Evolutionary conservation across 2,113 vertebrate species (phyloP).

Genomic region (Pseudopipra pipra): DNA sequence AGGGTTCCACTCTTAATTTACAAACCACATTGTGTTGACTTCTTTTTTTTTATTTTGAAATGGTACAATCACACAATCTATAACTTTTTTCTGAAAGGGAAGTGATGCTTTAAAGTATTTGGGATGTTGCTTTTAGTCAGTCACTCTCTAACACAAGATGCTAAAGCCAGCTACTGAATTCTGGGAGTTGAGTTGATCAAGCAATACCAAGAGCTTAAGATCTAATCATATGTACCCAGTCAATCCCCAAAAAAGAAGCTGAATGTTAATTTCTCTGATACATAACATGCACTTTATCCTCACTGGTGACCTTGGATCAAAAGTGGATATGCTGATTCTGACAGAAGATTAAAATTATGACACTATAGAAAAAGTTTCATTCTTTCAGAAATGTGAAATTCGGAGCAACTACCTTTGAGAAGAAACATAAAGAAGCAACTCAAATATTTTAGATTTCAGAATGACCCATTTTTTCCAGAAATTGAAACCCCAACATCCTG

Average conservation of each 20-base stretch:
- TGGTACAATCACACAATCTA: fast-evolving
- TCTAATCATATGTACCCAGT: neutral
- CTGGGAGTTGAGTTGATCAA: neutral
- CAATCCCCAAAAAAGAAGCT: neutral
- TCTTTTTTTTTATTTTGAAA: neutral
- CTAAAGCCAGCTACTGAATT: neutral
- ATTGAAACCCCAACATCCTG: neutral
- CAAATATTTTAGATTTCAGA: neutral
- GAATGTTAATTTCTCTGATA: neutral
- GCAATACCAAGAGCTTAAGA: neutral
- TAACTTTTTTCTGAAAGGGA: neutral
- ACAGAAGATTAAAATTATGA: neutral
- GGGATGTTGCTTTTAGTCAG: neutral
- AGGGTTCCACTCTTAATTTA: neutral
- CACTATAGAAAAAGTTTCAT: neutral
- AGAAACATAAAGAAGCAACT: neutral
- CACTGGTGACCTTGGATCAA: neutral
- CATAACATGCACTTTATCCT: neutral
- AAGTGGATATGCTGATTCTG: neutral
- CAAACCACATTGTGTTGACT: neutral
- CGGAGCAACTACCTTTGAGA: neutral
- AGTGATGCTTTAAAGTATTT: neutral
- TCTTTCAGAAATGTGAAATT: neutral
- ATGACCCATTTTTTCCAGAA: neutral
- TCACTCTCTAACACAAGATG: neutral